Evolutionary conservation across 64 coral and sea anemone species (phyloP), one percentile per base, ranked within the genome.

Genomic region (Montipora sp.): DNA sequence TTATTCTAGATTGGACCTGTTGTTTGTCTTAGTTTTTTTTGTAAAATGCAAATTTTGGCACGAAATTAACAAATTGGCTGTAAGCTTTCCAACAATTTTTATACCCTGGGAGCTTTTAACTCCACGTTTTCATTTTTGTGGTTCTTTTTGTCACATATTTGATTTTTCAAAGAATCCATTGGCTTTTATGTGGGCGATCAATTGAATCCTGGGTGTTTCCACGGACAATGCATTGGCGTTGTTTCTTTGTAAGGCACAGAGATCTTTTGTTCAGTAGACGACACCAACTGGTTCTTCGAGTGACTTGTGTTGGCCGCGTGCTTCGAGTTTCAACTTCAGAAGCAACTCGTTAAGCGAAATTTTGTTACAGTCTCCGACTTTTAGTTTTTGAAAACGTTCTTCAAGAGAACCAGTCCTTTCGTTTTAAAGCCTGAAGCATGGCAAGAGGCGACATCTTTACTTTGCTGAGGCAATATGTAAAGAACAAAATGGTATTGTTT

Each of bases 401-500:
- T 57, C 6, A 57, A 57, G 7, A 49, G 11, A n/a, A 84, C 48
- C 61, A 15, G 48, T 48, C n/a, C 15, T 70, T 2, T 16, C 48
- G 45, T 10, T 70, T 16, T 70, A 60, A 67, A 47, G 15, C 14
- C 50, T 5, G 10, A 49, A 71, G 70, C 27, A 84, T 70, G 82
- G 61, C 82, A 11, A 71, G 65, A 84, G 47, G 20, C 5, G 82
- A 84, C 49, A 71, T 84, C n/a, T 50, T 71, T 36, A 7, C 7
- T 7, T 48, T 49, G 18, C 61, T 84, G 16, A 63, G 18, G 19
- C 60, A 71, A 70, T 69, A 84, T 46, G 82, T 84, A 22, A 84
- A 84, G 19, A 48, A 8, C 82, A 84, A 84, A 84, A 70, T 70
- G 65, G 82, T 84, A 84, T 45, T 83, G 59, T 20, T 48, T 4